These are phyloP conservation scores for Callocephalon fimbriatum DNA, from an alignment of 2,113 vertebrate genomes.

Conservation along the genomic window DNA sequence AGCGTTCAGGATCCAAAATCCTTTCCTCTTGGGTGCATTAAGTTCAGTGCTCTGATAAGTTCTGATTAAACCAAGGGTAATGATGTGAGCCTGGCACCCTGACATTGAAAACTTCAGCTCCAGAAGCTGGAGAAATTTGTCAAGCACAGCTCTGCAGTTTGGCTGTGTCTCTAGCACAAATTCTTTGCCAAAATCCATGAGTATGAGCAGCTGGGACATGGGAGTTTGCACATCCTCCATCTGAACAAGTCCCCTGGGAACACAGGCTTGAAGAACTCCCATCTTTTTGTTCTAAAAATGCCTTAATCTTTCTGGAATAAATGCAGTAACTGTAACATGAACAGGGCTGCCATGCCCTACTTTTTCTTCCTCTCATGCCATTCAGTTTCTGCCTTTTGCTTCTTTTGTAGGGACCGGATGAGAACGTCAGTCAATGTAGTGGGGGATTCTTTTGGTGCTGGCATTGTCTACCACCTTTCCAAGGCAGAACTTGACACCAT, in stretches of 20 bases:
- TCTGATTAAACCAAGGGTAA: neutral
- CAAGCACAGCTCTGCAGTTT: neutral
- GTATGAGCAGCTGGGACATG: neutral
- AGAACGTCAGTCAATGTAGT: slow-evolving; percentile 98
- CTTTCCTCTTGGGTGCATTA: neutral
- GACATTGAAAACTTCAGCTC: neutral
- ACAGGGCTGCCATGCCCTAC: neutral
- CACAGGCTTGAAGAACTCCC: neutral
- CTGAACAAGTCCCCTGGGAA: neutral
- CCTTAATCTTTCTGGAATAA: neutral
- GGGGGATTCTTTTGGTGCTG: slow-evolving; percentile 96
- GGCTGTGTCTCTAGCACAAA: neutral
- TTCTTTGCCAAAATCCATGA: neutral
- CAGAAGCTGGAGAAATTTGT: neutral
- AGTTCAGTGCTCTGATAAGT: neutral
- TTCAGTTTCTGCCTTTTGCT: slow-evolving; percentile 20
- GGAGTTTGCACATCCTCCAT: neutral
- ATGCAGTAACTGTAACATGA: neutral
- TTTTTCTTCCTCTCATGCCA: neutral
- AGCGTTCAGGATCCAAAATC: neutral
- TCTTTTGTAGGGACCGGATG: slow-evolving; percentile 90
- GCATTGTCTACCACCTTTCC: slow-evolving; percentile 96
- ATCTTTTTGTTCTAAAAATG: neutral
- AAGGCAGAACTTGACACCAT: slow-evolving; percentile 90
- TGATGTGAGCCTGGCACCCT: neutral